Evolutionary conservation across 2,888 invertebrate genomes (phyloP).

Genomic region (Scaptomyza flava): DNA sequence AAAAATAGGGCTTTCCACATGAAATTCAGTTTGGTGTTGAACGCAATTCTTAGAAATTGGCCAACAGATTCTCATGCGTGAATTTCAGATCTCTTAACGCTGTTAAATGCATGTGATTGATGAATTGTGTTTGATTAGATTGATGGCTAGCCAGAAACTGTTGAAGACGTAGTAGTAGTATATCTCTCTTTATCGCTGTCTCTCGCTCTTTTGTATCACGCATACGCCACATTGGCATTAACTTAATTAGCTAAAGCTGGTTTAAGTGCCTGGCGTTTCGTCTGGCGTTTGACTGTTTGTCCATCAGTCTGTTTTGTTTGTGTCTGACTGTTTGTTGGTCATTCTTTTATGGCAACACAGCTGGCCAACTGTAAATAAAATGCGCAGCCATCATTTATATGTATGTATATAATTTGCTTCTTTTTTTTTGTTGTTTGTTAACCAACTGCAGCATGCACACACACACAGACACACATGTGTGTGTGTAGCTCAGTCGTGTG

Average conservation of each 20-base stretch:
- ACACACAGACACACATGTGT: conserved; percentile 12
- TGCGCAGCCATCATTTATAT: conserved; percentile 71
- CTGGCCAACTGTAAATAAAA: conserved; percentile 77
- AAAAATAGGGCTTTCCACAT: too few species aligned
- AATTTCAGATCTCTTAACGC: neutral
- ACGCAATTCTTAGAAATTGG: neutral
- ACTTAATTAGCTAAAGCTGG: conserved; percentile 64
- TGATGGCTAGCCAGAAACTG: conserved; percentile 6
- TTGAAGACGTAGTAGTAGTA: conserved; percentile 6
- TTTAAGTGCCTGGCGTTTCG: conserved; percentile 20
- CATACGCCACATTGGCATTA: conserved; percentile 73
- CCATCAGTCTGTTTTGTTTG: conserved; percentile 5
- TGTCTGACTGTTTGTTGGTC: conserved; percentile 55
- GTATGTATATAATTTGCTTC: conserved; percentile 51
- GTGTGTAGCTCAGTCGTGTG: conserved; percentile 51
- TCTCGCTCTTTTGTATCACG: conserved; percentile 42
- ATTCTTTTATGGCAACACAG: conserved; percentile 53
- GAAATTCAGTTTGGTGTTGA: too few species aligned
- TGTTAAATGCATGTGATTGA: conserved; percentile 32
- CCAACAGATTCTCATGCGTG: neutral
- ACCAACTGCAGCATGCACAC: conserved; percentile 42
- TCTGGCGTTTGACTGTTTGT: conserved; percentile 4
- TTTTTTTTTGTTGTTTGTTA: conserved; percentile 34
- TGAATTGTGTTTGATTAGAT: conserved; percentile 41
- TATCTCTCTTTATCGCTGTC: neutral